phyloP scores from a whole-genome alignment of 2,113 vertebrate species.

The Pachycephala philippinensis region DNA sequence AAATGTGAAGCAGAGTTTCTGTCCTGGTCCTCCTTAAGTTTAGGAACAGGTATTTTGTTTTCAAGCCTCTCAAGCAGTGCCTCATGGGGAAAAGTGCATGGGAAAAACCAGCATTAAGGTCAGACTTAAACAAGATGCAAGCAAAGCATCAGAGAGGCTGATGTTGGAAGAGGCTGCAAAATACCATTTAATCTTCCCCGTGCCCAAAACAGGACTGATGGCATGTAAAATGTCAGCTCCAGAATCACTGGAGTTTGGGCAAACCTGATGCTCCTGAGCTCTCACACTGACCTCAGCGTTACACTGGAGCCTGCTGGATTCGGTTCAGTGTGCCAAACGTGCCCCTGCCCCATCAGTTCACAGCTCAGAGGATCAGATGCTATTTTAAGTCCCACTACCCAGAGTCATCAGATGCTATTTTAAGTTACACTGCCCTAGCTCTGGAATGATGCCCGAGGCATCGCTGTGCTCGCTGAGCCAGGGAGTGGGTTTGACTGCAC shows the following conservation, averaged over 20 bases:
- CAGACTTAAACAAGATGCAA: background rate
- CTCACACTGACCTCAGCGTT: background rate
- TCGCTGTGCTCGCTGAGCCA: fast-evolving
- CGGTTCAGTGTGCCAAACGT: background rate
- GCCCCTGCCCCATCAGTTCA: background rate
- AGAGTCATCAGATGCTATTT: background rate
- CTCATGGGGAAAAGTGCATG: fast-evolving
- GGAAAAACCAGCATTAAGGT: background rate
- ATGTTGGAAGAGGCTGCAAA: background rate
- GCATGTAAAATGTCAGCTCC: background rate
- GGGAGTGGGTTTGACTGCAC: background rate
- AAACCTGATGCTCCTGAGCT: background rate
- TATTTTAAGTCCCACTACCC: background rate
- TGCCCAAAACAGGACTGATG: background rate
- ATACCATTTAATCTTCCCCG: background rate
- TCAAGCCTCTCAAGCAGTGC: background rate
- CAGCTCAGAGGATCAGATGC: background rate
- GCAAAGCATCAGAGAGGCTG: background rate
- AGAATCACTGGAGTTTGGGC: background rate
- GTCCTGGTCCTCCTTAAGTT: background rate
- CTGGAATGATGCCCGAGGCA: background rate
- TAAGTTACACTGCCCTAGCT: fast-evolving
- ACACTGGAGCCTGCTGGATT: background rate
- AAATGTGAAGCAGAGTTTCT: background rate
- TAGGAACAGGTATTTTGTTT: background rate